Percentiles rank a stretch among this genome's conserved stretches.
Evolutionary conservation across 2,113 vertebrate genomes (phyloP).

Genomic region (Rana temporaria): DNA sequence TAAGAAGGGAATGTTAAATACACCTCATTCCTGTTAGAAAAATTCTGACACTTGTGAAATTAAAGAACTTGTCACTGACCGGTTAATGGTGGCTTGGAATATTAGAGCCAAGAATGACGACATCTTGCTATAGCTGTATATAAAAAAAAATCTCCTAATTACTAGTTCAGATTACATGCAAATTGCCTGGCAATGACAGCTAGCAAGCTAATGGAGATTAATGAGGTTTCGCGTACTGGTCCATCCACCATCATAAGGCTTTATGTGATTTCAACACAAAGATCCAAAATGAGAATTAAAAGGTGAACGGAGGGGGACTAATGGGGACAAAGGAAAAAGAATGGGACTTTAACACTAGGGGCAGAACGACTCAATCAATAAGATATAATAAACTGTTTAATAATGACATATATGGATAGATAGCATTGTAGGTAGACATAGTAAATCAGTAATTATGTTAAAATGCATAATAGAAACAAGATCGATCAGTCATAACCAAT

Average conservation of each 20-base stretch:
- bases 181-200: constrained; percentile 26
- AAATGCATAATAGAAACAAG: too few species aligned
- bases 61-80: constrained; percentile 40
- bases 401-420: too few species aligned
- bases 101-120: neutral
- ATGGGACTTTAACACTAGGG: too few species aligned
- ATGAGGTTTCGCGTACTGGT: constrained; percentile 27
- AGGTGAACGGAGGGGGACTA: too few species aligned
- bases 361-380: too few species aligned
- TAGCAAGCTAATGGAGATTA: constrained; percentile 33
- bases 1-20: neutral
- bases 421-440: too few species aligned
- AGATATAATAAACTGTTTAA: too few species aligned
- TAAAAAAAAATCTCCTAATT: constrained; percentile 20
- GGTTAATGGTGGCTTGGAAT: constrained; percentile 28
- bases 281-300: neutral
- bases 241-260: neutral
- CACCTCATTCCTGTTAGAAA: constrained; percentile 15
- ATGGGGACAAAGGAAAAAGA: too few species aligned
- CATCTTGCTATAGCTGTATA: constrained; percentile 17
- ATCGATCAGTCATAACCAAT: too few species aligned
- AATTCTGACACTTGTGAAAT: constrained; percentile 24
- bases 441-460: too few species aligned
- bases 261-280: neutral
- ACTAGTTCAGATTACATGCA: constrained; percentile 28